phyloP scores from a whole-genome alignment of 2,888 invertebrate species.

The Apamea anceps region DNA sequence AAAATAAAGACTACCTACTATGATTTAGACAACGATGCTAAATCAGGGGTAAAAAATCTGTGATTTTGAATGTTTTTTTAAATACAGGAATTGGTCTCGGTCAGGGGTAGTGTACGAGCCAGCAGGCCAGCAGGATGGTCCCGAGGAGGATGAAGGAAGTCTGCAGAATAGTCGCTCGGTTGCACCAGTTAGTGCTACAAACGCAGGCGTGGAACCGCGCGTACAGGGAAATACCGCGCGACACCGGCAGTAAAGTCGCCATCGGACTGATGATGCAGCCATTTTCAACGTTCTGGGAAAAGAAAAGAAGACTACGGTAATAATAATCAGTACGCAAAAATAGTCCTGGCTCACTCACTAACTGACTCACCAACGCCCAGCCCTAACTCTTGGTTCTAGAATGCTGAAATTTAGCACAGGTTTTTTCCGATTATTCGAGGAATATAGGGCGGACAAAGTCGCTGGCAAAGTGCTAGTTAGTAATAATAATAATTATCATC shows the following conservation, averaged over 20 bases:
- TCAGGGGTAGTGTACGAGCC: conserved; percentile 15
- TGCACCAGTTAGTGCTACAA: conserved; percentile 81
- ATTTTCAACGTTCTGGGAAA: conserved; percentile 74
- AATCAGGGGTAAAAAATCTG: neutral
- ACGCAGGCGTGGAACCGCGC: conserved; percentile 85
- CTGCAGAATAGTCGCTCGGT: conserved; percentile 50
- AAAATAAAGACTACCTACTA: neutral
- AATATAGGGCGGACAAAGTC: neutral
- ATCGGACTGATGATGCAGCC: conserved; percentile 82
- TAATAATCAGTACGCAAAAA: neutral
- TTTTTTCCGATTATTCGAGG: neutral
- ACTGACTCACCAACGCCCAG: neutral
- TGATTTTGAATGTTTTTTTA: neutral
- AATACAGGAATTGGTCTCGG: neutral
- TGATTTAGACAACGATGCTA: neutral
- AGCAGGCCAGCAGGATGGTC: conserved; percentile 2
- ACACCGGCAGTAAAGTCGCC: conserved; percentile 81
- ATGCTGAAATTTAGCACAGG: too few species aligned
- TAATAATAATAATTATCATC: neutral
- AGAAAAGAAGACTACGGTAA: neutral
- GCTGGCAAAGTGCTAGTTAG: neutral
- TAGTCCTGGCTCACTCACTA: neutral
- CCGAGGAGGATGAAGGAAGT: neutral
- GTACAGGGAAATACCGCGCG: conserved; percentile 81
- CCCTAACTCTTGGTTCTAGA: neutral